Evolutionary conservation across 2,113 vertebrate genomes (phyloP), one percentile per base, ranked within the genome.

Genomic region (Stercorarius parasiticus): DNA sequence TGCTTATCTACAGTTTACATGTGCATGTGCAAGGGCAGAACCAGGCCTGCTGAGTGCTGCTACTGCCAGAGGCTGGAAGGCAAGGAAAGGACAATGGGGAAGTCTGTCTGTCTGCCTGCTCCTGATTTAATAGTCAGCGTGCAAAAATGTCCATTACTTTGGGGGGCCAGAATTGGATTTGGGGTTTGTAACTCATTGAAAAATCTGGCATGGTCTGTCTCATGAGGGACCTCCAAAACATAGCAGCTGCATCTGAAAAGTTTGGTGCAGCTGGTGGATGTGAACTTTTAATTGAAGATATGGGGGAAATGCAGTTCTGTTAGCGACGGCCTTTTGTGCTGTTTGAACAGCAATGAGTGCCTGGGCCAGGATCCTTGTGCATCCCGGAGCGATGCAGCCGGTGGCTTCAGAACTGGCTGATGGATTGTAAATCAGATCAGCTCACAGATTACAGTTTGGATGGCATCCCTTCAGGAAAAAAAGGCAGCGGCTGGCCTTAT

Each of bases 11-110:
- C 52, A 78, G 83, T 93, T 93, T 86, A 88, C 36, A 66, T 67
- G 91, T 94, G 56, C 55, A 85, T 82, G 77, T 88, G 86, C 90
- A 94, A 88, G 89, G 80, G 80, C 93, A 90, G 90, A 97, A 92
- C 93, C 82, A 73, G 88, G 16, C 92, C 93, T 94, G 96, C 93
- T 93, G 90, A 61, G 90, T 76, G 65, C 86, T 1, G 43, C 86
- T 90, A 4, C 1, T 2, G 8, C 82, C 23, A 14, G 40, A 49
- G 50, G 23, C 64, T 76, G 58, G 16, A 58, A 89, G 47, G 70
- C 61, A 66, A 58, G 30, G 65, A 79, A n/a, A 92, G 43, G 81
- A 85, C 94, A 93, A 95, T 82, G 74, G 49, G 40, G 56, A 89
- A 42, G 70, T 86, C 91, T 86, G 92, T 93, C 85, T 96, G 34